Percentiles rank a stretch among this genome's conserved stretches.
phyloP scores from a whole-genome alignment of 2,888 invertebrate species.

The Acanthacorydalis orientalis region DNA sequence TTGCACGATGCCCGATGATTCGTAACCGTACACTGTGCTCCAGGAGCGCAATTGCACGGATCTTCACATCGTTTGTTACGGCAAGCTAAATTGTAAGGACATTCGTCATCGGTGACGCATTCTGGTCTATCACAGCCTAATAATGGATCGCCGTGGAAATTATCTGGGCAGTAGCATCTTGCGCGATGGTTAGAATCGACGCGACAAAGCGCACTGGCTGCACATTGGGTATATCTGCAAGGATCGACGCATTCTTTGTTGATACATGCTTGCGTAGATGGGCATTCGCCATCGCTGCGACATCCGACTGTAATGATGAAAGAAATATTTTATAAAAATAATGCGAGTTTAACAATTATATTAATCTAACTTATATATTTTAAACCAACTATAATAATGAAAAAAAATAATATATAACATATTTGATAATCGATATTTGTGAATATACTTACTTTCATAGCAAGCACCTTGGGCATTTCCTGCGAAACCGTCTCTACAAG shows the following conservation, averaged over 20 bases:
- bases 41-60: slow-evolving; percentile 70
- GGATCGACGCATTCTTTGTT: slow-evolving; percentile 67
- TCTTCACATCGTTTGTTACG: slow-evolving; percentile 60
- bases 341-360: not conserved
- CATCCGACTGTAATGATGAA: slow-evolving; percentile 51
- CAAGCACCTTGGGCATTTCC: slow-evolving; percentile 70
- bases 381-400: not conserved
- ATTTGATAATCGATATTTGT: slow-evolving; percentile 11
- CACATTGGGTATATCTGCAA: slow-evolving; percentile 65
- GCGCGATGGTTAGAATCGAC: slow-evolving; percentile 61
- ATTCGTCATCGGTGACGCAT: slow-evolving; percentile 59
- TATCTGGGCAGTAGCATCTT: slow-evolving; percentile 58
- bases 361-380: too few relatives aligned
- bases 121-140: slow-evolving; percentile 61
- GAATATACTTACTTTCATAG: slow-evolving; percentile 51
- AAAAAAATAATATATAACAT: not conserved
- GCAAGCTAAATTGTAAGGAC: slow-evolving; percentile 64
- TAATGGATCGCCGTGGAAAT: slow-evolving; percentile 64
- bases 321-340: slow-evolving; percentile 7
- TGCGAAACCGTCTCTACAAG: slow-evolving; percentile 64
- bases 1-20: slow-evolving; percentile 63
- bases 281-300: slow-evolving; percentile 69
- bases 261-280: slow-evolving; percentile 64
- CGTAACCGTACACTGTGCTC: slow-evolving; percentile 57
- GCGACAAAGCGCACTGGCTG: slow-evolving; percentile 58